A percentile compares a stretch with the other conserved stretches of the same genome.
Conservation (phyloP, 1,140 invertebrate species). For the Heliconius congener region DNA sequence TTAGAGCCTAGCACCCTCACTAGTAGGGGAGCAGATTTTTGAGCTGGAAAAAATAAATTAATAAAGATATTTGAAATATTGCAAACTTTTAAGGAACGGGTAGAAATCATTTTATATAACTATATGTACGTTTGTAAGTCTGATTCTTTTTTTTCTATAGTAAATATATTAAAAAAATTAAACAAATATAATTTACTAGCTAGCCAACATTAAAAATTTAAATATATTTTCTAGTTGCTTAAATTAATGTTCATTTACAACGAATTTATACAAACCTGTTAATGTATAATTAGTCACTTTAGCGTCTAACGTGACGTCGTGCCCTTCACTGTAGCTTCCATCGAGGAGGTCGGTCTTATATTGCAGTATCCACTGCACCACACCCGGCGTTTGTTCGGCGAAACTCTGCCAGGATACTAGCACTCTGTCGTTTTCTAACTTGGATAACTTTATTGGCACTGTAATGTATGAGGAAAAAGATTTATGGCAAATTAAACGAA, state of each 20-base stretch:
- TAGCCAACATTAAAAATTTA: too few species aligned
- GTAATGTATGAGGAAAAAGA: conserved; percentile 7
- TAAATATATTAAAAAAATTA: too few species aligned
- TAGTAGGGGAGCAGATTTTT: conserved; percentile 36
- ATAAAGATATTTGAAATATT: not conserved
- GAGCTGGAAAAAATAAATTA: conserved; percentile 20
- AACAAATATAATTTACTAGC: too few species aligned
- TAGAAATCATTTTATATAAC: too few species aligned
- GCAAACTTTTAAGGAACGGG: too few species aligned
- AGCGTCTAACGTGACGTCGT: conserved; percentile 53
- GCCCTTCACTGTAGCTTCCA: conserved; percentile 22
- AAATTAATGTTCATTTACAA: too few species aligned
- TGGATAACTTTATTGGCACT: conserved; percentile 61
- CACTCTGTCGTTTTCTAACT: conserved; percentile 45
- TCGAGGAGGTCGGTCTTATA: conserved; percentile 40
- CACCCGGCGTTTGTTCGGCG: conserved; percentile 49
- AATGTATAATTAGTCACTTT: conserved; percentile 53
- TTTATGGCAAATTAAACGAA: too few species aligned
- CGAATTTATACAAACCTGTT: conserved; percentile 35
- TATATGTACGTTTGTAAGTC: too few species aligned
- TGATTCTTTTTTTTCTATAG: too few species aligned
- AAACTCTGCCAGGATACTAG: conserved; percentile 65
- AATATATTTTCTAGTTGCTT: too few species aligned
- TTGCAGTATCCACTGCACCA: conserved; percentile 71
- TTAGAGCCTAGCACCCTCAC: conserved; percentile 66